phyloP scores from a whole-genome alignment of 1,140 invertebrate genomes.

The Monomorium pharaonis region DNA sequence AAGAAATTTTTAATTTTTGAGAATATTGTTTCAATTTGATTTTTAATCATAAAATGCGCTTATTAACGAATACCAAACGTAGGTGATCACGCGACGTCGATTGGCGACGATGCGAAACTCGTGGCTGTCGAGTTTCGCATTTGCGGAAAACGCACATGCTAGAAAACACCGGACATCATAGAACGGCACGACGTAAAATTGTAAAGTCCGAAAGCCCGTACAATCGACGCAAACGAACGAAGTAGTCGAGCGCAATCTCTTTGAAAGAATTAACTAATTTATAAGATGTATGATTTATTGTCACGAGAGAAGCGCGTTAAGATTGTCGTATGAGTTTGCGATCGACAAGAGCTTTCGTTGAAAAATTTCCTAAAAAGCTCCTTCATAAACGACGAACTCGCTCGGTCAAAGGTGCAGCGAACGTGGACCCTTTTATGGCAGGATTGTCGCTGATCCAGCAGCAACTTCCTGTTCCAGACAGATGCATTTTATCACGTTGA shows the following conservation, averaged over 20 bases:
- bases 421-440: neutral
- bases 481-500: neutral
- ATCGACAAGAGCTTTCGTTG: neutral
- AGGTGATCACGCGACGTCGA: neutral
- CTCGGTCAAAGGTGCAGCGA: neutral
- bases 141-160: neutral
- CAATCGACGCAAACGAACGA: neutral
- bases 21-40: neutral
- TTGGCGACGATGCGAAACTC: conserved; percentile 62
- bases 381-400: neutral
- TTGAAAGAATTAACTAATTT: neutral
- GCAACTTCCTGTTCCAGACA: conserved; percentile 17
- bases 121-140: conserved; percentile 75
- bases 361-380: conserved; percentile 39
- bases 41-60: neutral
- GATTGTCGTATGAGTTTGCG: neutral
- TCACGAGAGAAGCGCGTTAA: conserved; percentile 20
- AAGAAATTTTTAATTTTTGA: neutral
- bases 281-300: conserved; percentile 54
- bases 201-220: neutral
- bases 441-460: conserved; percentile 61
- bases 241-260: neutral
- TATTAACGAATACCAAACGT: neutral
- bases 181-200: neutral
- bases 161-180: neutral